Evolutionary conservation across 2,113 vertebrate genomes (phyloP).

Genomic region (Tautogolabrus adspersus): DNA sequence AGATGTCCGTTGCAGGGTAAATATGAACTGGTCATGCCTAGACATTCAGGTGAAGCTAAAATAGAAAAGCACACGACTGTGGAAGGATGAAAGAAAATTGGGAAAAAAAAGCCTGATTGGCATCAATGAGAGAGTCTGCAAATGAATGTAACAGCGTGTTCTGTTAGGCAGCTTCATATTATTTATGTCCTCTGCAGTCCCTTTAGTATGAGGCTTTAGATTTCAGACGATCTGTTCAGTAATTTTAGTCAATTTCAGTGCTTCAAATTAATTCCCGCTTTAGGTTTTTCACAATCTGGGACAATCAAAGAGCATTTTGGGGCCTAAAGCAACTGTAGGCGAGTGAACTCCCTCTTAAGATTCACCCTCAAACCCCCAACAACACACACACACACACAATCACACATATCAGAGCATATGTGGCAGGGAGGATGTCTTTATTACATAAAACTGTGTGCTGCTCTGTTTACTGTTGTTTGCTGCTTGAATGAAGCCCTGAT

Average conservation of each 20-base stretch:
- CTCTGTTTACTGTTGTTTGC: slow-evolving; percentile 43
- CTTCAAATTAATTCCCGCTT: slow-evolving; percentile 21
- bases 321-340: slow-evolving; percentile 43
- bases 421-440: slow-evolving; percentile 42
- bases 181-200: slow-evolving; percentile 82
- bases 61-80: slow-evolving; percentile 5
- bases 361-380: slow-evolving; percentile 19
- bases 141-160: slow-evolving; percentile 47
- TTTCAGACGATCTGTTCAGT: slow-evolving; percentile 14
- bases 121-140: slow-evolving; percentile 38
- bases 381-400: slow-evolving; percentile 19
- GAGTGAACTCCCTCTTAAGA: slow-evolving; percentile 41
- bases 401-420: slow-evolving; percentile 36
- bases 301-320: slow-evolving; percentile 46
- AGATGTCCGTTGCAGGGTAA: slow-evolving; percentile 59
- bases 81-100: not conserved
- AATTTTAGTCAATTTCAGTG: slow-evolving; percentile 15
- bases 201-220: slow-evolving; percentile 39
- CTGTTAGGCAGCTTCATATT: slow-evolving; percentile 62
- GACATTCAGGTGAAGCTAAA: slow-evolving; percentile 6
- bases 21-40: slow-evolving; percentile 33
- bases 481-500: slow-evolving; percentile 29
- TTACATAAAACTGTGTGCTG: slow-evolving; percentile 42
- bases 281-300: slow-evolving; percentile 40
- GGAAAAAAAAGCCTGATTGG: slow-evolving; percentile 32